These are phyloP conservation scores for Geopemphigus sp. DNA, from an alignment of 1,140 invertebrate species.

Conservation along the genomic window DNA sequence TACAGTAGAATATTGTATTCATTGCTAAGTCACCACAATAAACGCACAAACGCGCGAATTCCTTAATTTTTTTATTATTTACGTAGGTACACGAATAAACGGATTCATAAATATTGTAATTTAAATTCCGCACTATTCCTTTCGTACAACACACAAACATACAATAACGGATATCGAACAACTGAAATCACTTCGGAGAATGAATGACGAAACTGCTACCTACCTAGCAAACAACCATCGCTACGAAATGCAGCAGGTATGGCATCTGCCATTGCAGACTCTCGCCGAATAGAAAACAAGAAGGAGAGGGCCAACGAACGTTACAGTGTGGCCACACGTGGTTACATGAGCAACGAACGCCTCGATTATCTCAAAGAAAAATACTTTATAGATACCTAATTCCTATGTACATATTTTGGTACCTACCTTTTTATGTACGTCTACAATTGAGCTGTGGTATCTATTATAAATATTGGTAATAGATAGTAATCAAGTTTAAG, in stretches of 20 bases:
- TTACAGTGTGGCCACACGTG: constrained; percentile 26
- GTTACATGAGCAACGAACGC: background rate
- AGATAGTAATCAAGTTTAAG: too few species aligned
- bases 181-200: constrained; percentile 20
- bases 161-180: background rate
- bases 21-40: background rate
- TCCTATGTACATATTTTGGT: too few species aligned
- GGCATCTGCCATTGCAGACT: constrained; percentile 38
- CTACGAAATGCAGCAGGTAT: constrained; percentile 23
- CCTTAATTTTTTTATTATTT: constrained; percentile 13
- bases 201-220: constrained; percentile 11
- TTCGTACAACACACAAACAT: background rate
- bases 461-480: too few species aligned
- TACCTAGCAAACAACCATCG: background rate
- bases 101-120: too few species aligned
- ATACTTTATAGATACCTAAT: too few species aligned
- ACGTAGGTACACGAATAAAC: background rate
- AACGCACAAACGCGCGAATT: constrained; percentile 5
- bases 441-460: too few species aligned
- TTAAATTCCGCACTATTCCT: background rate
- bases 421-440: too few species aligned
- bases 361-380: too few species aligned
- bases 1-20: background rate
- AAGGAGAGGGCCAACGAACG: constrained; percentile 47
- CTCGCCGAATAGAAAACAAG: background rate